Percentiles rank a stretch among this genome's conserved stretches.
phyloP scores from a whole-genome alignment of 2,888 invertebrate species.

The Agrotis puta region DNA sequence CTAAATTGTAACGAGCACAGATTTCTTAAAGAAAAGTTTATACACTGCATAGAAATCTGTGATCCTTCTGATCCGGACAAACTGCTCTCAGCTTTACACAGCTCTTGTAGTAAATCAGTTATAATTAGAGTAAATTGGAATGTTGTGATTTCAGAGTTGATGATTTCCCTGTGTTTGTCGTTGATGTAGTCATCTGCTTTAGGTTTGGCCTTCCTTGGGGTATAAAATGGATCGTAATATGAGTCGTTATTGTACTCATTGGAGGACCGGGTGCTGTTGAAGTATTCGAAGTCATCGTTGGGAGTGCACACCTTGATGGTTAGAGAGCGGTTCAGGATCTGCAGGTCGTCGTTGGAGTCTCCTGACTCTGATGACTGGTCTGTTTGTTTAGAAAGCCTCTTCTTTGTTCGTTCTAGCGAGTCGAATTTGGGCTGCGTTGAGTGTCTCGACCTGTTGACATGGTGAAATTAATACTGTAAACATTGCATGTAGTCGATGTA shows the following conservation, averaged over 20 bases:
- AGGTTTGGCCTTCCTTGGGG: conserved; percentile 83
- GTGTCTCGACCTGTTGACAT: conserved; percentile 73
- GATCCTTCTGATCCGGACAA: conserved; percentile 89
- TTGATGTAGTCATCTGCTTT: conserved; percentile 90
- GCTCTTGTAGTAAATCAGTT: conserved; percentile 89
- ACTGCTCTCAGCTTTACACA: conserved; percentile 89
- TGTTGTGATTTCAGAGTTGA: conserved; percentile 88
- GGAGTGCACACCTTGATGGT: conserved; percentile 90
- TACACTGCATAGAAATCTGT: conserved; percentile 90
- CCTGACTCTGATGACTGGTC: conserved; percentile 86
- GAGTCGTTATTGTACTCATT: conserved; percentile 82
- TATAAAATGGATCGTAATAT: conserved; percentile 78
- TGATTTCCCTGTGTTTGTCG: conserved; percentile 88
- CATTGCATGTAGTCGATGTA: background rate
- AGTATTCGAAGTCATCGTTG: conserved; percentile 92
- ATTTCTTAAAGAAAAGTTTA: conserved; percentile 92
- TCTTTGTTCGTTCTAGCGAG: conserved; percentile 71
- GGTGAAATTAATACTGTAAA: background rate
- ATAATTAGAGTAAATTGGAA: conserved; percentile 91
- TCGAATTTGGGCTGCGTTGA: conserved; percentile 73
- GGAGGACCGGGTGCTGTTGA: conserved; percentile 85
- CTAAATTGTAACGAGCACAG: conserved; percentile 92
- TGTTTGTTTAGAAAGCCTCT: conserved; percentile 70
- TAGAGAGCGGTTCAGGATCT: conserved; percentile 87
- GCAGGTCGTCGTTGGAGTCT: conserved; percentile 88